phyloP scores from a whole-genome alignment of 2,888 invertebrate genomes.

The Parnassius orleans region DNA sequence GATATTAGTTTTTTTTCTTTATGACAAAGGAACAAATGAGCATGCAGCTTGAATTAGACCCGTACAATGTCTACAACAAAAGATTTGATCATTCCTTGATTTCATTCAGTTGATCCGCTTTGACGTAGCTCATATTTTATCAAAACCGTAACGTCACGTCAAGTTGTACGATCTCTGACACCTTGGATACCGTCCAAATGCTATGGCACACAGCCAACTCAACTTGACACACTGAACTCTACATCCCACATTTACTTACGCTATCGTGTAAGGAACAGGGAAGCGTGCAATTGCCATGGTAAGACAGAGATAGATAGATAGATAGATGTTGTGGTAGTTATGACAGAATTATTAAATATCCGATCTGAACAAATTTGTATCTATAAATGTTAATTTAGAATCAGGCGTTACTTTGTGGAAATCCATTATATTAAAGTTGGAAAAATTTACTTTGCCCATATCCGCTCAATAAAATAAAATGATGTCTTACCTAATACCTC shows the following conservation, averaged over 20 bases:
- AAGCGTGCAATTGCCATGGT: slow-evolving; percentile 10
- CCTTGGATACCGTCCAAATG: slow-evolving; percentile 68
- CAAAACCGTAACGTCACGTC: slow-evolving; percentile 58
- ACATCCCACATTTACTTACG: slow-evolving; percentile 1
- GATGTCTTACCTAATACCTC: too few species aligned
- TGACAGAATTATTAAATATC: too few species aligned
- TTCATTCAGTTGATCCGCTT: slow-evolving; percentile 16
- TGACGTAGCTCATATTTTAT: slow-evolving; percentile 32
- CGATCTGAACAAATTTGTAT: too few species aligned
- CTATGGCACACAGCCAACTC: slow-evolving; percentile 39
- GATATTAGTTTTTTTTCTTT: too few species aligned
- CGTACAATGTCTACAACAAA: not conserved
- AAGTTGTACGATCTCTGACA: slow-evolving; percentile 55
- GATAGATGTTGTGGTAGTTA: too few species aligned
- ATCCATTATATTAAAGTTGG: too few species aligned
- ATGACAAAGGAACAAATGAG: too few species aligned
- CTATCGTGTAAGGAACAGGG: slow-evolving; percentile 5
- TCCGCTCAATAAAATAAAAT: too few species aligned
- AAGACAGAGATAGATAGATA: not conserved
- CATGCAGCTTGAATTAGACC: too few species aligned
- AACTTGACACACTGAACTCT: slow-evolving; percentile 32
- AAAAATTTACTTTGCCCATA: too few species aligned
- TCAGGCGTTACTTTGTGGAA: too few species aligned
- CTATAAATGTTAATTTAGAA: too few species aligned
- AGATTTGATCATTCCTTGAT: not conserved